phyloP scores from a whole-genome alignment of 2,113 vertebrate genomes.

The Hippocampus zosterae region DNA sequence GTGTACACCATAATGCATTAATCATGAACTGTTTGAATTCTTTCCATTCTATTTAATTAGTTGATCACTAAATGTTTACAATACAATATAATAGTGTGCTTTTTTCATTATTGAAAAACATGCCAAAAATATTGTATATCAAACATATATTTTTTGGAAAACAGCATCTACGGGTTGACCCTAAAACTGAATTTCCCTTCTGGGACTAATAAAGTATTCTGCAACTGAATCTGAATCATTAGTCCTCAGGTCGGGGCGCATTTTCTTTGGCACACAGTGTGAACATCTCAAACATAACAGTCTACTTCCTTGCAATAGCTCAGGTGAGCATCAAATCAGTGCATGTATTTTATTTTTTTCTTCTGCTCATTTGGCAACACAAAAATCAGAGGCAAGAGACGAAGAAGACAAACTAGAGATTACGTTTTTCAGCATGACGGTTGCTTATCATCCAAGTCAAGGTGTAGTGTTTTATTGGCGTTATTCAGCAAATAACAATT shows the following conservation, averaged over 20 bases:
- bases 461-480: neutral
- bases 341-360: neutral
- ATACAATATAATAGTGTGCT: neutral
- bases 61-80: neutral
- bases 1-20: neutral
- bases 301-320: neutral
- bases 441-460: neutral
- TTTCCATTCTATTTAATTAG: neutral
- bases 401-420: neutral
- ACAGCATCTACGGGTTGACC: neutral
- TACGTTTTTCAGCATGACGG: neutral
- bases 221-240: neutral
- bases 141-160: too few relatives aligned
- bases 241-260: neutral
- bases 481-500: neutral
- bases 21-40: neutral
- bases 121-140: too few relatives aligned
- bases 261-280: neutral
- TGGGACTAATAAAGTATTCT: neutral
- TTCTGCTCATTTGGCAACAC: neutral
- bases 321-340: neutral
- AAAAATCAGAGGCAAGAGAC: neutral
- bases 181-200: neutral
- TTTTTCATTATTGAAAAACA: neutral
- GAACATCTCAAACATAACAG: neutral